phyloP scores from a whole-genome alignment of 2,113 vertebrate genomes.

The Cyanoliseus patagonus region DNA sequence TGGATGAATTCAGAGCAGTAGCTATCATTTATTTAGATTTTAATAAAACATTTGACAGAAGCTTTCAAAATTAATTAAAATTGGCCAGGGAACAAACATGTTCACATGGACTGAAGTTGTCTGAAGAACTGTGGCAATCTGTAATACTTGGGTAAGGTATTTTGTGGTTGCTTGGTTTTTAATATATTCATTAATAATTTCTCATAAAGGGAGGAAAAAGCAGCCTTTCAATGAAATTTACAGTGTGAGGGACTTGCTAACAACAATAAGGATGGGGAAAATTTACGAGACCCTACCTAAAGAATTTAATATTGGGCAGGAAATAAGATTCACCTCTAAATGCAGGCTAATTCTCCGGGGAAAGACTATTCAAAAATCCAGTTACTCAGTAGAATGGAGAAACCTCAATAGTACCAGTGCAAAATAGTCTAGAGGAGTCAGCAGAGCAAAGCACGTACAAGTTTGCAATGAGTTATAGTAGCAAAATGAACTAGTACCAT shows the following conservation, averaged over 20 bases:
- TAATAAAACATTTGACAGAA: background rate
- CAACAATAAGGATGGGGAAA: background rate
- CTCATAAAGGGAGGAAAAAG: background rate
- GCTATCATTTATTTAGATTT: background rate
- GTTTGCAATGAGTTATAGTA: background rate
- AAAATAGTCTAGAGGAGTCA: background rate
- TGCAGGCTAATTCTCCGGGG: background rate
- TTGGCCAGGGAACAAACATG: background rate
- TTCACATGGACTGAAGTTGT: background rate
- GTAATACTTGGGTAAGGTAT: background rate
- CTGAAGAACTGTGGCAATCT: background rate
- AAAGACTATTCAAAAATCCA: background rate
- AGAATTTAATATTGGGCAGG: background rate
- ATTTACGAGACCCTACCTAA: background rate
- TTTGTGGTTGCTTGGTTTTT: background rate
- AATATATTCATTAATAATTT: slow-evolving; percentile 6
- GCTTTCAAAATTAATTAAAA: slow-evolving; percentile 8
- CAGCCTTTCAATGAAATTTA: background rate
- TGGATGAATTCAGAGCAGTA: background rate
- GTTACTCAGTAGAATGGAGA: background rate
- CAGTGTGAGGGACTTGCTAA: background rate
- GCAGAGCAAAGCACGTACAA: background rate
- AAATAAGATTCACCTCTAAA: background rate
- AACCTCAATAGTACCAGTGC: background rate
- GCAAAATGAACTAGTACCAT: background rate